These are phyloP conservation scores for Coenobita brevimanus DNA, from an alignment of 1,140 invertebrate species.

Conservation along the genomic window DNA sequence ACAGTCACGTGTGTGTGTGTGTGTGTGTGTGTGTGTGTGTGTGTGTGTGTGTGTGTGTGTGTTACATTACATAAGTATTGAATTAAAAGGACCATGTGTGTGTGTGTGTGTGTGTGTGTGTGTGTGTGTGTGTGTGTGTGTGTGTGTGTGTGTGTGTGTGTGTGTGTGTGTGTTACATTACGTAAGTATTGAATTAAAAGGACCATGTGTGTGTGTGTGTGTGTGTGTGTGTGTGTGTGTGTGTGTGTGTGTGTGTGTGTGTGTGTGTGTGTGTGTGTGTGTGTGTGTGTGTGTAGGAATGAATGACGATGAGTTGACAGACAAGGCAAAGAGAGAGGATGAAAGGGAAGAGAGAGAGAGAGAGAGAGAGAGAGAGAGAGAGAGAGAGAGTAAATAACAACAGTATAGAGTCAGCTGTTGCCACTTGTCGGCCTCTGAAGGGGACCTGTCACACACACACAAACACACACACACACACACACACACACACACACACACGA, in stretches of 20 bases:
- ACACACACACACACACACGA: no score
- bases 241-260: background rate
- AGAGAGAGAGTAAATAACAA: no score
- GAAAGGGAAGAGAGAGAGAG: no score
- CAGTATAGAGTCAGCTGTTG: no score
- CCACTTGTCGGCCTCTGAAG: no score
- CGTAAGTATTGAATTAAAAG: no score
- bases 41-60: slow-evolving; percentile 4
- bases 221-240: background rate
- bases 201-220: background rate
- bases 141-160: background rate
- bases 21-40: background rate
- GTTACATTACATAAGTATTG: no score
- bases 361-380: no score
- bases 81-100: no score
- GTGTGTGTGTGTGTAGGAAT: background rate
- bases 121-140: slow-evolving; percentile 18
- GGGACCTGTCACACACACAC: no score
- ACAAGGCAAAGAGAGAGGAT: no score
- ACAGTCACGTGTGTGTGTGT: background rate
- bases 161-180: background rate
- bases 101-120: background rate
- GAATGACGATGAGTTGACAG: background rate
- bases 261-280: background rate
- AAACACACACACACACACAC: no score